Evolutionary conservation across 2,888 invertebrate genomes (phyloP).

Genomic region (Calephelis perditalis): DNA sequence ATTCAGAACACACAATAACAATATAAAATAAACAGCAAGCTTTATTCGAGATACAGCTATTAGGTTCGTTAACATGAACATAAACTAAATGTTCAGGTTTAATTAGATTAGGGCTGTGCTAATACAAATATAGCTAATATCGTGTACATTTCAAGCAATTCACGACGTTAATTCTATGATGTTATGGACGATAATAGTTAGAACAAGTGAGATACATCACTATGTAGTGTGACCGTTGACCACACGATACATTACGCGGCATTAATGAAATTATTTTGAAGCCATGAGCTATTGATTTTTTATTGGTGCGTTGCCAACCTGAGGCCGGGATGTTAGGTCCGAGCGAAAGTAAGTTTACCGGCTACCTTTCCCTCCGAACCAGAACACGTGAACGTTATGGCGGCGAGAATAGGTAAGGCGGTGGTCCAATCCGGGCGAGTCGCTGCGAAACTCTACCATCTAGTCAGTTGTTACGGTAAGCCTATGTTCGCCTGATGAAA

Average conservation of each 20-base stretch:
- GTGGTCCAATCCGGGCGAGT: too few species aligned
- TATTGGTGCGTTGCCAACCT: too few species aligned
- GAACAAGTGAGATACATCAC: neutral
- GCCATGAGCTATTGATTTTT: neutral
- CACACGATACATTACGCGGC: slow-evolving; percentile 1
- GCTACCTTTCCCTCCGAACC: too few species aligned
- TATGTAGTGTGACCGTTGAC: slow-evolving; percentile 9
- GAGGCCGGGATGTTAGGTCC: too few species aligned
- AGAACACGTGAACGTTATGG: too few species aligned
- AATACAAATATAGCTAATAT: slow-evolving; percentile 19
- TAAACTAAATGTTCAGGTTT: slow-evolving; percentile 25
- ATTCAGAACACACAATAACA: slow-evolving; percentile 1
- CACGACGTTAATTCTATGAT: slow-evolving; percentile 4
- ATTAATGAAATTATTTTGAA: neutral
- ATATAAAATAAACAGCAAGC: neutral
- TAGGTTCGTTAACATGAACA: slow-evolving; percentile 21
- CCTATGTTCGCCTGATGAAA: too few species aligned
- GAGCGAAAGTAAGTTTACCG: too few species aligned
- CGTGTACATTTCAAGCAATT: slow-evolving; percentile 9
- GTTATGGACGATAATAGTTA: neutral
- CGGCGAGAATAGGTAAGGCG: too few species aligned
- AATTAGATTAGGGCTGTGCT: slow-evolving; percentile 33
- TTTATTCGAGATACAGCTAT: neutral
- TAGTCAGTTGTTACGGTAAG: too few species aligned
- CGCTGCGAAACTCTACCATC: too few species aligned